A percentile compares a stretch with the other conserved stretches of the same genome.
phyloP scores from a whole-genome alignment of 2,113 vertebrate species.

The Pyxicephalus adspersus region DNA sequence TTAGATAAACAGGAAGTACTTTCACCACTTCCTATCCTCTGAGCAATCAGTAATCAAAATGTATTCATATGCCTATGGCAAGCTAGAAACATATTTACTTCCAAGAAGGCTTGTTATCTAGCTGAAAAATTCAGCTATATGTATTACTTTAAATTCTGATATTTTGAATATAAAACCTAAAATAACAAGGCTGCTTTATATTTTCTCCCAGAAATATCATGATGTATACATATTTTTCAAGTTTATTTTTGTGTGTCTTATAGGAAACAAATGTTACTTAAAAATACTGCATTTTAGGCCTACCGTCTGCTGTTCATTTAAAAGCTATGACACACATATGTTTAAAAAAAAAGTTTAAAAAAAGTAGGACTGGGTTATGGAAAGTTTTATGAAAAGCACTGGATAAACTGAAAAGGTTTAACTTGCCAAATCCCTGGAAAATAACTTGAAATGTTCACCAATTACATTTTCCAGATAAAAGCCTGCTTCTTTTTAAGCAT shows the following conservation, averaged over 20 bases:
- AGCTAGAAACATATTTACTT: background rate
- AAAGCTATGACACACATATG: constrained; percentile 2
- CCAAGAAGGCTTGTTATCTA: background rate
- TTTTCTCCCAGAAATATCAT: background rate
- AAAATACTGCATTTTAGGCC: background rate
- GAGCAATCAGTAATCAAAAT: constrained; percentile 19
- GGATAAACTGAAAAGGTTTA: background rate
- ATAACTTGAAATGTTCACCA: background rate
- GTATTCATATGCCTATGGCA: background rate
- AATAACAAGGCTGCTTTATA: no score
- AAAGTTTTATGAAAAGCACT: constrained; percentile 8
- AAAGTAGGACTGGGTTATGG: background rate
- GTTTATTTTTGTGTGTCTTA: background rate
- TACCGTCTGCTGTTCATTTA: background rate
- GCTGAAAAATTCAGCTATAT: no score
- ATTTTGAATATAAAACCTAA: no score
- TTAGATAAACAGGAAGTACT: constrained; percentile 44
- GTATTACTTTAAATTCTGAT: no score
- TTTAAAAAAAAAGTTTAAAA: constrained; percentile 27
- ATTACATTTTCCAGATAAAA: no score
- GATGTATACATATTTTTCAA: background rate
- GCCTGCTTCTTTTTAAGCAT: no score
- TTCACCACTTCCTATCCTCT: constrained; percentile 42
- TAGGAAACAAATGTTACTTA: background rate
- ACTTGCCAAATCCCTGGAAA: constrained; percentile 8